Percentiles rank a stretch among this genome's conserved stretches.
phyloP scores from a whole-genome alignment of 1,140 invertebrate species.

The Drosophila novamexicana region DNA sequence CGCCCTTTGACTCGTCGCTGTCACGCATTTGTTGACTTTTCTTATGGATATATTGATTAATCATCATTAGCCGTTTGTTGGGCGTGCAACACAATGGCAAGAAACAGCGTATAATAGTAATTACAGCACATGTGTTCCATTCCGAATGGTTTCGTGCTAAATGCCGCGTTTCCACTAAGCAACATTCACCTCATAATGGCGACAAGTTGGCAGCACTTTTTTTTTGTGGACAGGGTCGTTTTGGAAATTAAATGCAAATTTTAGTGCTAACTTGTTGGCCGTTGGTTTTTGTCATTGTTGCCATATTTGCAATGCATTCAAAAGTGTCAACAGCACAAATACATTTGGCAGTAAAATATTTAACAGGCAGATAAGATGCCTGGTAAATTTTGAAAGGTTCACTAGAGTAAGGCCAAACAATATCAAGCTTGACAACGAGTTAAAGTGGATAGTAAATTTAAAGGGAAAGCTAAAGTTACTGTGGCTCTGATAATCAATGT shows the following conservation, averaged over 20 bases:
- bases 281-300: background rate
- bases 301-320: too few species aligned
- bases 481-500: too few species aligned
- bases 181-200: background rate
- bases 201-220: background rate
- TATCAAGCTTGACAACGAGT: background rate
- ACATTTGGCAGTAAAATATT: background rate
- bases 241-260: background rate
- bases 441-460: background rate
- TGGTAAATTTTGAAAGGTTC: background rate
- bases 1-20: conserved; percentile 25
- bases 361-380: background rate
- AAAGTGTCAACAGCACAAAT: background rate
- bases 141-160: background rate
- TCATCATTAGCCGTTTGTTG: conserved; percentile 13
- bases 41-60: conserved; percentile 29
- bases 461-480: too few species aligned
- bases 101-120: conserved; percentile 7
- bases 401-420: background rate
- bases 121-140: conserved; percentile 7
- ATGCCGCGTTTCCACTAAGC: background rate
- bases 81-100: background rate
- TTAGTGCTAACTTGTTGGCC: background rate
- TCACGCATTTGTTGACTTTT: conserved; percentile 27
- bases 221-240: background rate